These are phyloP conservation scores for Watsonalla binaria DNA, from an alignment of 2,888 invertebrate genomes.

Conservation along the genomic window DNA sequence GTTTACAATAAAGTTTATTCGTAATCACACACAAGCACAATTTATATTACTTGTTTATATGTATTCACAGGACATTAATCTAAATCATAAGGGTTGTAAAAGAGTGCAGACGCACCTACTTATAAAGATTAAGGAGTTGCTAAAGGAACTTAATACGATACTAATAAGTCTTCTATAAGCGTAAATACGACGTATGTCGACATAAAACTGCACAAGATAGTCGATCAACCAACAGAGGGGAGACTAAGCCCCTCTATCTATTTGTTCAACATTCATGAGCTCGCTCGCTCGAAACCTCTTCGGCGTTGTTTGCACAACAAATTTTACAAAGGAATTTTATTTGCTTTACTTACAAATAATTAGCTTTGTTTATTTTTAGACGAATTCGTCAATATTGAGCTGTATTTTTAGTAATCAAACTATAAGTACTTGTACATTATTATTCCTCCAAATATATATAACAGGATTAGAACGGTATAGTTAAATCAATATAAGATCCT, in stretches of 20 bases:
- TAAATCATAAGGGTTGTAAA: too few relatives aligned
- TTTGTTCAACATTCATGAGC: slow-evolving; percentile 55
- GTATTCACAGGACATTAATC: too few relatives aligned
- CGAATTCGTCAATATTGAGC: background rate
- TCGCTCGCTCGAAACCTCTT: slow-evolving; percentile 21
- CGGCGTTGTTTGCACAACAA: slow-evolving; percentile 22
- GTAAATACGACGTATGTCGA: background rate
- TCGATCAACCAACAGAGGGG: slow-evolving; percentile 23
- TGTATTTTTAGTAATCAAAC: background rate
- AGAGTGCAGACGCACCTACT: too few relatives aligned
- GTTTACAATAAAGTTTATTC: too few relatives aligned
- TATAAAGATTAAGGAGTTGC: too few relatives aligned
- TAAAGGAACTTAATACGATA: too few relatives aligned
- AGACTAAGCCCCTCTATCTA: slow-evolving; percentile 35
- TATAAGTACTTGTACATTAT: too few relatives aligned
- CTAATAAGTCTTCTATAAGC: background rate
- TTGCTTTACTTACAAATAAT: slow-evolving; percentile 13
- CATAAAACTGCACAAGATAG: slow-evolving; percentile 16
- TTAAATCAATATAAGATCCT: too few relatives aligned
- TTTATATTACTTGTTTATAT: too few relatives aligned
- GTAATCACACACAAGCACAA: too few relatives aligned
- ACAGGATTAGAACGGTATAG: too few relatives aligned
- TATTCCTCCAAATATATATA: too few relatives aligned
- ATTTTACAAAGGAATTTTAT: slow-evolving; percentile 15
- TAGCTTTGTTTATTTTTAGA: background rate